Base-by-base conservation (phyloP, 1,140 invertebrate species). In the Diabrotica virgifera region DNA sequence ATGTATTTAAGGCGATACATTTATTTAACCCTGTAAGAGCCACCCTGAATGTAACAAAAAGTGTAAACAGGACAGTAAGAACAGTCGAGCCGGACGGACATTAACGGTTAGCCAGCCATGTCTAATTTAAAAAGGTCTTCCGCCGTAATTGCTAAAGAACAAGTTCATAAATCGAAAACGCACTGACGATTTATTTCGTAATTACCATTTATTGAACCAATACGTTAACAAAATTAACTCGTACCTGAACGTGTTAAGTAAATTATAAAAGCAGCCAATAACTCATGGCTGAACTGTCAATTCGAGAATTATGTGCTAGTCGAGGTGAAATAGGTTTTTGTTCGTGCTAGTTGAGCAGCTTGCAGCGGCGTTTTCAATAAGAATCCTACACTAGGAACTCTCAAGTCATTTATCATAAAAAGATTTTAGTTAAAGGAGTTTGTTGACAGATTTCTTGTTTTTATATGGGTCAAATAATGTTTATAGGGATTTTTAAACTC, bases 171-270 rank as follows among this genome's bases (percentile, higher is more conserved):
- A 62, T 62, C 60, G 40, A 46, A 46, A 46, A 36, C 36, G 12
- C 51, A 62, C 36, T 54, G 60, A 62, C 60, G 60, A 62, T 62
- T 62, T 62, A 62, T 62, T 62, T 54, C 36, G 38, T 62, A 54
- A 62, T 62, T 62, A 62, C 60, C 59, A 51, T 60, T 60, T 60
- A 60, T 60, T 60, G 50, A 51, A 60, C 59, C 60, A 54, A 55
- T 62, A 62, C 35, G 52, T 62, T 62, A 62, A 54, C 60, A 37
- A 62, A 62, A 62, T 62, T 54, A 62, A 54, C 60, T 62, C 60
- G 36, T 62, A 62, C n/a, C 36, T 54, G 46, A 40, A 24, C 46
- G 60, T 62, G 60, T 62, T 55, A 55, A 62, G 60, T 62, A 62
- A 62, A 62, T 62, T 62, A 62, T 54, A 53, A 37, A 35, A 62